Evolutionary conservation across 23 tunicate species (phyloP), one percentile per base, ranked within the genome.

Genomic region (Clavelina lepadiformis): DNA sequence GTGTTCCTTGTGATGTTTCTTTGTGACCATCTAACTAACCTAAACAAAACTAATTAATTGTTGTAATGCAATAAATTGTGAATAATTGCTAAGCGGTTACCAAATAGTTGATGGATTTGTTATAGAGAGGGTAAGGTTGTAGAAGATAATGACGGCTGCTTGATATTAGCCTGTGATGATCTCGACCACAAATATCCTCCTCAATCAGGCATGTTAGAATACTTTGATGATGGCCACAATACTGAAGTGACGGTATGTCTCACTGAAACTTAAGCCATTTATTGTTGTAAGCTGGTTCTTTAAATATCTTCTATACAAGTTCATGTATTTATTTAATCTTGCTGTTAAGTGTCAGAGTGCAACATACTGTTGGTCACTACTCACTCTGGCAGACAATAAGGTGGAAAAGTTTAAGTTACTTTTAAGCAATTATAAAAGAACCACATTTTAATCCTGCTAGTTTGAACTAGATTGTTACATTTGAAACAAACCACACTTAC

Each of bases 171-270:
- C 0, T 31, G 21, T 34, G 79, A 75, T 3, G 72, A 85, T n/a
- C 61, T 72, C 18, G 67, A 55, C 19, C n/a, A 35, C 56, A 24
- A 35, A 35, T 8, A 6, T 26, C 8, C 18, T 11, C 19, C 6
- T n/a, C 8, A 5, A 5, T 41, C 15, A 4, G 15, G 46, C 0
- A 62, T 71, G 72, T 68, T 46, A 15, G 75, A 81, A 27, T 89
- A 75, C 61, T 89, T 89, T 81, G 97, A 89, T 65, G 97, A 89
- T 71, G 88, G 80, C 0, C 97, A 89, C 65, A 63, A 74, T 45
- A 81, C 97, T 41, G 71, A 63, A 57, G 34, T 89, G 13, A 75
- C 97, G 1, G 97, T 89, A 58, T 59, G 75, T 51, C 32, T 8
- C 59, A 15, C 51, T 1, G 13, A 29, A 0, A 0, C 15, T 28